Conservation (phyloP, 2,888 invertebrate species). For the Drosophila aldrichi region DNA sequence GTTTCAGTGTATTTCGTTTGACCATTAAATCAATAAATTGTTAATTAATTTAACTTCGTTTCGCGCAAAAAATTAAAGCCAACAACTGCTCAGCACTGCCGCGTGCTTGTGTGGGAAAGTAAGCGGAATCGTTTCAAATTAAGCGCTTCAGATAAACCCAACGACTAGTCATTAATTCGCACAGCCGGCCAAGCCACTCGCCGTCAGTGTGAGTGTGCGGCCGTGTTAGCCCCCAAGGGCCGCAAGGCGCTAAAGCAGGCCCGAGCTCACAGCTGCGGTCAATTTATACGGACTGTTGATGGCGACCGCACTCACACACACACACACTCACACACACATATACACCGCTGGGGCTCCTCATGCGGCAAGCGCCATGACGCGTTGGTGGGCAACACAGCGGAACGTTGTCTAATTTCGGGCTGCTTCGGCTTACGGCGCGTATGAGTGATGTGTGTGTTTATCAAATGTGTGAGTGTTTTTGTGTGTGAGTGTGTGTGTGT, state of each 20-base stretch:
- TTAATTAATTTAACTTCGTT: slow-evolving; percentile 57
- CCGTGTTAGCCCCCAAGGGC: slow-evolving; percentile 37
- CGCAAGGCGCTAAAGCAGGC: slow-evolving; percentile 54
- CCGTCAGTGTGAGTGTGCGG: background rate
- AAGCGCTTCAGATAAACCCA: slow-evolving; percentile 65
- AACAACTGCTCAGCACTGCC: background rate
- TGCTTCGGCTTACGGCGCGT: slow-evolving; percentile 38
- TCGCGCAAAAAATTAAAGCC: slow-evolving; percentile 38
- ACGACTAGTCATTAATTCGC: slow-evolving; percentile 62
- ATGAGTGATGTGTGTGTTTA: slow-evolving; percentile 50
- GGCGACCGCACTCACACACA: slow-evolving; percentile 18
- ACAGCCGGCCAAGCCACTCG: slow-evolving; percentile 12
- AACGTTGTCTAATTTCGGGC: slow-evolving; percentile 53
- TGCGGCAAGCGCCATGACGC: slow-evolving; percentile 4
- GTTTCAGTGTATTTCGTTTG: slow-evolving; percentile 16
- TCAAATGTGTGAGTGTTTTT: background rate
- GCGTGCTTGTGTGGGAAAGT: slow-evolving; percentile 12
- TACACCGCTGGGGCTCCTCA: background rate
- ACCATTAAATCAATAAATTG: slow-evolving; percentile 53
- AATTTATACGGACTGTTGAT: slow-evolving; percentile 53
- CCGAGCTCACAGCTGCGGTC: slow-evolving; percentile 45
- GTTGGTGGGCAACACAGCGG: slow-evolving; percentile 40
- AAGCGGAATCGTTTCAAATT: slow-evolving; percentile 60
- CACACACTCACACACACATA: background rate
- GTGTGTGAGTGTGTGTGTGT: slow-evolving; percentile 7